Evolutionary conservation across 1,140 invertebrate genomes (phyloP), one percentile per base, ranked within the genome.

Genomic region (Mylabris phalerata): DNA sequence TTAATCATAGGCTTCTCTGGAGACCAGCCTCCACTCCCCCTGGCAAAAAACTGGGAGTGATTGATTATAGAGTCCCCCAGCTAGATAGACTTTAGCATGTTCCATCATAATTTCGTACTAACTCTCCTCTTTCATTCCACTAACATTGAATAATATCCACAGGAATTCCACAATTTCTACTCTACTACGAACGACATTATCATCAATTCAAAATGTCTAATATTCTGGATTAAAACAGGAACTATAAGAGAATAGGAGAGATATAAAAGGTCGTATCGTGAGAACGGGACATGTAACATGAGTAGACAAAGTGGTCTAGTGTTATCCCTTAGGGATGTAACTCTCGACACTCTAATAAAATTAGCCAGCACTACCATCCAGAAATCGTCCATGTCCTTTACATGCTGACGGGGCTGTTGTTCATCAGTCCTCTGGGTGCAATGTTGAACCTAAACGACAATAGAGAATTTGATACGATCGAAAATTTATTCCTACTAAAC

Each of bases 51-150:
- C 6, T 9, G 26, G 25, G 45, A 13, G 48, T 63, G 61, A 63
- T 63, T 63, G 61, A 63, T 63, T 63, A 52, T 60, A 60, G 49
- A 63, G 48, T 60, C 54, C 32, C 51, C 10, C 51, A 32, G 45
- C 44, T 45, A 46, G 51, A 54, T 54, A 43, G 45, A 46, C 51
- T 45, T 38, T 45, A 41, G 40, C 49, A 25, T 19, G 42, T 45
- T 54, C 51, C 51, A 46, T 54, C 51, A 54, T 54, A 54, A 54
- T 45, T 54, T 45, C 51, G 32, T 32, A 5, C 32, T 32, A 19
- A 19, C 19, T 19, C 19, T 19, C 19, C 19, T 19, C 19, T 19
- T 19, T 19, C 19, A 19, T 19, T 19, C 19, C 19, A 19, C 19
- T 19, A 19, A 19, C 19, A 19, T 19, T 19, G 19, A 19, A 19